phyloP scores from a whole-genome alignment of 2,113 vertebrate genomes.

The Nycticryphes semicollaris region DNA sequence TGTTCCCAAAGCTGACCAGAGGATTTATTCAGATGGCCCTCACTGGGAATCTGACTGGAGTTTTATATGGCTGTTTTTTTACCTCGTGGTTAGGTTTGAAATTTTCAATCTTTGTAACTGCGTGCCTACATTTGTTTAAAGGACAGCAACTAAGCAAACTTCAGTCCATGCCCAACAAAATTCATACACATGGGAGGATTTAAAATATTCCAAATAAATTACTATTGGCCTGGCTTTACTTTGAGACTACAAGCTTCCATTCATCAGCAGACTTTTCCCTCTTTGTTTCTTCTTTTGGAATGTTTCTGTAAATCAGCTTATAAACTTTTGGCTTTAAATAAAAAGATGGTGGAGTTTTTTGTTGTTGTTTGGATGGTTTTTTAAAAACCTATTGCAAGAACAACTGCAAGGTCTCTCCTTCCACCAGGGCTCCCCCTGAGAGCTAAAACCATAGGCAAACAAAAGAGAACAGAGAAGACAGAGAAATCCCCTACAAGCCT shows the following conservation, averaged over 20 bases:
- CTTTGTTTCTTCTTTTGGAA: slow-evolving; percentile 61
- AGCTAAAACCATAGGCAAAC: slow-evolving; percentile 23
- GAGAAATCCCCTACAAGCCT: slow-evolving; percentile 1
- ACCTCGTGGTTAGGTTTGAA: neutral
- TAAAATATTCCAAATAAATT: slow-evolving; percentile 56
- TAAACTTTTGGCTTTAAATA: slow-evolving; percentile 47
- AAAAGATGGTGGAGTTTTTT: neutral
- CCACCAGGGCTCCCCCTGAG: slow-evolving; percentile 4
- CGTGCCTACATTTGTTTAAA: neutral
- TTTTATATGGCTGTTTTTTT: neutral
- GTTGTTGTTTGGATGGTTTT: neutral
- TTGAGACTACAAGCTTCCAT: slow-evolving; percentile 56
- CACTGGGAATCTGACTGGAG: neutral
- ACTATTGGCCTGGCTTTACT: slow-evolving; percentile 13
- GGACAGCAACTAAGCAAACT: slow-evolving; percentile 8
- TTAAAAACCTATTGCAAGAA: neutral
- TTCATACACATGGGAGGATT: slow-evolving; percentile 27
- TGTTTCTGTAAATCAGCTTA: slow-evolving; percentile 62
- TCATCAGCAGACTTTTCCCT: slow-evolving; percentile 55
- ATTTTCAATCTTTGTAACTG: neutral
- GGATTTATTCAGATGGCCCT: neutral
- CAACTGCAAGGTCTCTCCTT: slow-evolving; percentile 19
- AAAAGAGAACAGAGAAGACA: slow-evolving; percentile 14
- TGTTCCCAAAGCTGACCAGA: neutral
- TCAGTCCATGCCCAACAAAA: neutral